phyloP scores from a whole-genome alignment of 2,113 vertebrate genomes.

The Acanthisitta chloris region DNA sequence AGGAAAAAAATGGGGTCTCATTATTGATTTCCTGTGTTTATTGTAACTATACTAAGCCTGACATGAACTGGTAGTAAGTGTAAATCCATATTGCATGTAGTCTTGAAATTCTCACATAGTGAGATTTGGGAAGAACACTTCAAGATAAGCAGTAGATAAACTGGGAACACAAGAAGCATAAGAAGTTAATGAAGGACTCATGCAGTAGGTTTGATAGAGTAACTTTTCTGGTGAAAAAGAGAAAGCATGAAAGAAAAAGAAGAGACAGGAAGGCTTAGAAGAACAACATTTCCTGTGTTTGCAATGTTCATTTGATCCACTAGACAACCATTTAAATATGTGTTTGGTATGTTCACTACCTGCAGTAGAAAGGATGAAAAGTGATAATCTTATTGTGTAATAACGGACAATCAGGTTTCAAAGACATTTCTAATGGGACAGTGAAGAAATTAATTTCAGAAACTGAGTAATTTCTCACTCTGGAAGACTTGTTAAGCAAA shows the following conservation, averaged over 20 bases:
- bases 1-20: not conserved
- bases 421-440: not conserved
- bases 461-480: not conserved
- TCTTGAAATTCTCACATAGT: not conserved
- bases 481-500: not conserved
- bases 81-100: not conserved
- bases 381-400: not conserved
- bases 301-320: not conserved
- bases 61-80: not conserved
- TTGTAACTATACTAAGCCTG: not conserved
- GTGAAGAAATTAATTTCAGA: not conserved
- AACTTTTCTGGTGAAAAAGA: not conserved
- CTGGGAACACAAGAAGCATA: not conserved
- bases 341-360: not conserved
- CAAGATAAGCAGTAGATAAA: not conserved
- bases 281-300: not conserved
- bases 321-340: not conserved
- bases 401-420: not conserved
- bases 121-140: not conserved
- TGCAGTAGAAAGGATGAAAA: not conserved
- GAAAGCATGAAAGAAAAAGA: not conserved
- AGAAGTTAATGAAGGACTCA: not conserved
- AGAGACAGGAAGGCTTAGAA: not conserved
- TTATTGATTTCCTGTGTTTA: not conserved
- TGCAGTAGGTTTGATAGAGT: not conserved